Conservation (phyloP, 2,888 invertebrate species). For the Cacoxenus indagator region DNA sequence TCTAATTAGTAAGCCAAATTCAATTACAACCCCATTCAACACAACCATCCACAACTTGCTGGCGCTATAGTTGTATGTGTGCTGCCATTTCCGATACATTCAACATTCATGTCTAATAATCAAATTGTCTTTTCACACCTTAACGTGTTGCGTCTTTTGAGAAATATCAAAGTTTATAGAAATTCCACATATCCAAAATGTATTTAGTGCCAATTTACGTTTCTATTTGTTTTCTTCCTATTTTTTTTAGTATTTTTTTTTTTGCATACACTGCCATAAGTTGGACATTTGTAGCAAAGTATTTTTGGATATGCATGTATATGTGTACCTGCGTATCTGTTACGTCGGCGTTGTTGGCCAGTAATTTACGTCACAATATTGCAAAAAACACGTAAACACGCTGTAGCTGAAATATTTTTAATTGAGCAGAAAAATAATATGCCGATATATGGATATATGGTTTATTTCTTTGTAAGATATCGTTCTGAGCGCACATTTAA, state of each 20-base stretch:
- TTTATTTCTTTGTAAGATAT: neutral
- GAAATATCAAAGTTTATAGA: constrained; percentile 6
- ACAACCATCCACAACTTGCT: neutral
- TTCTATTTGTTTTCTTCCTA: neutral
- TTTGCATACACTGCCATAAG: neutral
- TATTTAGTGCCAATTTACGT: neutral
- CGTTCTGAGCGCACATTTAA: neutral
- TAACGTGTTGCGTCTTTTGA: neutral
- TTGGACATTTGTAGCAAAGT: no score
- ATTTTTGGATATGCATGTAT: no score
- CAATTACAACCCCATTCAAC: neutral
- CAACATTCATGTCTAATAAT: neutral
- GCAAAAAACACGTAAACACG: constrained; percentile 15
- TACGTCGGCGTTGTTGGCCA: neutral
- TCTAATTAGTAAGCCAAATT: no score
- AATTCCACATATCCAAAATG: constrained; percentile 7
- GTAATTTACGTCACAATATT: constrained; percentile 7
- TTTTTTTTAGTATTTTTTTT: no score
- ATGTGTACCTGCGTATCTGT: neutral
- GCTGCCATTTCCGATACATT: neutral
- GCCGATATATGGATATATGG: neutral
- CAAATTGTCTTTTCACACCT: neutral
- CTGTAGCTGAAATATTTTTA: constrained; percentile 17
- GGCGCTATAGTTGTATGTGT: neutral
- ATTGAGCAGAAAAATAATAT: constrained; percentile 12